These are phyloP conservation scores for Andrena hattorfiana DNA, from an alignment of 2,888 invertebrate genomes.

Conservation along the genomic window DNA sequence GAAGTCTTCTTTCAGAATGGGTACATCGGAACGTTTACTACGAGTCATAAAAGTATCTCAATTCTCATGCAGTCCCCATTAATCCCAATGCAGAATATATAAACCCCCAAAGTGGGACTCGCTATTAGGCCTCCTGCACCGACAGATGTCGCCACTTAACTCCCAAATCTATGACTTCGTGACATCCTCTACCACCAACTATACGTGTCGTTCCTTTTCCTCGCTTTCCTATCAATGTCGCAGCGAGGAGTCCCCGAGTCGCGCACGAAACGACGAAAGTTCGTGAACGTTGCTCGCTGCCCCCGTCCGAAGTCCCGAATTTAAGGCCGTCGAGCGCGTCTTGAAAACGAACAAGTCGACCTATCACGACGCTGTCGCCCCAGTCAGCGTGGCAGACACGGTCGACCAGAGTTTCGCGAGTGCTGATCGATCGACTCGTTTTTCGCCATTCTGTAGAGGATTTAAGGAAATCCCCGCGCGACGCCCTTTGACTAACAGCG, in stretches of 20 bases:
- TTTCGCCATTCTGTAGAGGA: slow-evolving; percentile 29
- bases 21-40: no score
- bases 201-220: background rate
- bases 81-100: no score
- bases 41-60: no score
- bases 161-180: no score
- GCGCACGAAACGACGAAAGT: slow-evolving; percentile 47
- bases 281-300: background rate
- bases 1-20: no score
- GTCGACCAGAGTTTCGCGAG: slow-evolving; percentile 8
- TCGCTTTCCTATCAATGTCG: slow-evolving; percentile 15
- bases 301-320: background rate
- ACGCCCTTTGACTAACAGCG: slow-evolving; percentile 54
- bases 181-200: background rate
- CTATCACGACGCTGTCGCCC: slow-evolving; percentile 48
- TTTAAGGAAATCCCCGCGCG: slow-evolving; percentile 56
- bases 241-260: slow-evolving; percentile 10
- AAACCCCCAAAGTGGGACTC: no score
- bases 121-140: no score
- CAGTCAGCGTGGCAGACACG: slow-evolving; percentile 5
- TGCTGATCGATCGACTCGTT: slow-evolving; percentile 49
- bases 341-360: slow-evolving; percentile 49
- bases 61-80: no score
- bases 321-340: slow-evolving; percentile 48
- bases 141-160: no score